phyloP scores from a whole-genome alignment of 2,888 invertebrate genomes.

The Calameuta pallipes region DNA sequence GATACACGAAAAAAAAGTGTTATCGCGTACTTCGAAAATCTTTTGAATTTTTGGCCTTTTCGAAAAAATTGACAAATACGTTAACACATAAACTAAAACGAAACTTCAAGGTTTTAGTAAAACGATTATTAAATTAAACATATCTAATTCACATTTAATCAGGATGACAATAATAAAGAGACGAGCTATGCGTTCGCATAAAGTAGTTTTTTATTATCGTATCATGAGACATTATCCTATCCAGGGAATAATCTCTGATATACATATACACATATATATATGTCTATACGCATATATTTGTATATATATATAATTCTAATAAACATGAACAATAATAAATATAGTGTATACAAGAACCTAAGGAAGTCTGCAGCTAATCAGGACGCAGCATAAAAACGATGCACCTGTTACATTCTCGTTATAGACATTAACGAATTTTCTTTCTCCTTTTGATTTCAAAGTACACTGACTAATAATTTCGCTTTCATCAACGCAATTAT shows the following conservation, averaged over 20 bases:
- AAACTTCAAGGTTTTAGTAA: too few relatives aligned
- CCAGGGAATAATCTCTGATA: slow-evolving; percentile 63
- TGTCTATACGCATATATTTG: slow-evolving; percentile 38
- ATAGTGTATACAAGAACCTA: slow-evolving; percentile 63
- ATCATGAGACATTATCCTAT: slow-evolving; percentile 56
- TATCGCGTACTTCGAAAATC: too few relatives aligned
- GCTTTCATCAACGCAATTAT: not conserved
- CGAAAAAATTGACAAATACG: too few relatives aligned
- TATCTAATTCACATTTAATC: not conserved
- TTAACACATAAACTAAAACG: too few relatives aligned
- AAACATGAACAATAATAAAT: slow-evolving; percentile 67
- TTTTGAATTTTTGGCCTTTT: too few relatives aligned
- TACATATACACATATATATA: slow-evolving; percentile 36
- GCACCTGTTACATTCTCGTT: not conserved
- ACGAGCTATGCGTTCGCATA: slow-evolving; percentile 32
- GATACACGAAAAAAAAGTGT: too few relatives aligned
- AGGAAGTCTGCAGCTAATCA: slow-evolving; percentile 62
- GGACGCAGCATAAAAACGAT: slow-evolving; percentile 35
- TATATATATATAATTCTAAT: slow-evolving; percentile 61
- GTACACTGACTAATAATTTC: slow-evolving; percentile 4
- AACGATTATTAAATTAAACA: too few relatives aligned
- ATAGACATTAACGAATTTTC: slow-evolving; percentile 12
- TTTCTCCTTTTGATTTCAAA: slow-evolving; percentile 28
- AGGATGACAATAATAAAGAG: not conserved
- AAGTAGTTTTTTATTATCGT: slow-evolving; percentile 58